Evolutionary conservation across 2,113 vertebrate genomes (phyloP).

Genomic region (Sula dactylatra): DNA sequence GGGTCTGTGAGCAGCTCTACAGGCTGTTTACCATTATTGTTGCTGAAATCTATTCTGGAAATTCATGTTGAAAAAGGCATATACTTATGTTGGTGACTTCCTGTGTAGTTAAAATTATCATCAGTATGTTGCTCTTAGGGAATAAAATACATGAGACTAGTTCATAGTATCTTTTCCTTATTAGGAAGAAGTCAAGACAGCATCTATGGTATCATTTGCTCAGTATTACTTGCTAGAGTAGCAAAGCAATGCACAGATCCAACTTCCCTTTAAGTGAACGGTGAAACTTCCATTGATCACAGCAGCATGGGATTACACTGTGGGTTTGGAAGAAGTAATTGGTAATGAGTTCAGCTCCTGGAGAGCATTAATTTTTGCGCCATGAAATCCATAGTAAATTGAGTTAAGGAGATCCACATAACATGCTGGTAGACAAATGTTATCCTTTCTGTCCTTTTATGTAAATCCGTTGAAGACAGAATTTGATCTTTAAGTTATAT

Average conservation of each 20-base stretch:
- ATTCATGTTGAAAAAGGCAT: neutral
- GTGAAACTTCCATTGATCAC: neutral
- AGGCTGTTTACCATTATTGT: neutral
- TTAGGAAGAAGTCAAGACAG: neutral
- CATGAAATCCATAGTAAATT: conserved; percentile 19
- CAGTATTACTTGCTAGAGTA: neutral
- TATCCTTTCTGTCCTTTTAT: conserved; percentile 32
- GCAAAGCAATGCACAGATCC: neutral
- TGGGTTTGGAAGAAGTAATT: neutral
- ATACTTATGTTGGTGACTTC: neutral
- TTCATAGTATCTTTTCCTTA: neutral
- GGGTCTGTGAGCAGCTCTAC: neutral
- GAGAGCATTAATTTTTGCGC: conserved; percentile 15
- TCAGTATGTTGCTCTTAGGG: neutral
- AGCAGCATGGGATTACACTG: neutral
- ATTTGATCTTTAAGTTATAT: conserved; percentile 34
- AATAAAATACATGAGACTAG: neutral
- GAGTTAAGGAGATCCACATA: conserved; percentile 2
- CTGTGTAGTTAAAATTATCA: neutral
- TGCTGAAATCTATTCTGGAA: neutral
- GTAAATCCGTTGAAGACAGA: conserved; percentile 38
- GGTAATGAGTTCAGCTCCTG: conserved; percentile 1
- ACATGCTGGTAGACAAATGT: conserved; percentile 42
- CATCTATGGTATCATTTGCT: neutral
- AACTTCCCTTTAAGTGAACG: neutral